Percentiles rank a stretch among this genome's conserved stretches.
These are phyloP conservation scores for Pseudorasbora parva DNA, from an alignment of 2,113 vertebrate genomes.

Conservation along the genomic window DNA sequence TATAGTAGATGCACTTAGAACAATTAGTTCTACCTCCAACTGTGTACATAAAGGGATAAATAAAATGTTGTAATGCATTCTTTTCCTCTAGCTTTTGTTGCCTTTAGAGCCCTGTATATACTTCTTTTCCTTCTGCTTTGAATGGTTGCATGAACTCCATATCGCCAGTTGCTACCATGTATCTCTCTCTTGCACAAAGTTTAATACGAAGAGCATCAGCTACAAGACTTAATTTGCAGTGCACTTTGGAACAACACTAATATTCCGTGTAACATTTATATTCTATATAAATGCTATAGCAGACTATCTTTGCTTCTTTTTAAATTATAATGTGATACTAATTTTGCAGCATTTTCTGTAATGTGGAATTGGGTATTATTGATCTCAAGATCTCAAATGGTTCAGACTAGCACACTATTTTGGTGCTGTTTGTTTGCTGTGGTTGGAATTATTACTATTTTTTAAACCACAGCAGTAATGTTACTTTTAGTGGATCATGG, in stretches of 20 bases:
- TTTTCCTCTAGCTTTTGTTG: conserved; percentile 25
- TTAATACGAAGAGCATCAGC: conserved; percentile 9
- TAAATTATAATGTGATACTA: neutral
- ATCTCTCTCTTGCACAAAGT: conserved; percentile 1
- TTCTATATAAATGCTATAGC: neutral
- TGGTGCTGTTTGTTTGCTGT: neutral
- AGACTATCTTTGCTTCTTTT: neutral
- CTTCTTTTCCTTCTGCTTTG: conserved; percentile 22
- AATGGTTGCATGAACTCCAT: conserved; percentile 11
- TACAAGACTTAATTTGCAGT: conserved; percentile 3
- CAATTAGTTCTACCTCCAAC: conserved; percentile 34
- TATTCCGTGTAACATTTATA: neutral
- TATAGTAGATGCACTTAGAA: conserved; percentile 42
- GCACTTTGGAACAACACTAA: conserved; percentile 8
- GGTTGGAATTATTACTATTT: neutral
- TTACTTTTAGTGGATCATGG: neutral
- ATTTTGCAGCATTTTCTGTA: neutral
- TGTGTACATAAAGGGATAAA: conserved; percentile 25
- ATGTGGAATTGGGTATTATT: neutral
- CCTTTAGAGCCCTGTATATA: conserved; percentile 6
- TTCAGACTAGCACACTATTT: neutral
- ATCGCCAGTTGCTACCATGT: conserved; percentile 15
- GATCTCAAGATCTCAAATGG: neutral
- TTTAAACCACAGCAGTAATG: neutral
- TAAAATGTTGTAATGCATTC: conserved; percentile 32